These are phyloP conservation scores for Gulo gulo DNA, from an alignment of 2,113 vertebrate genomes.

Conservation along the genomic window DNA sequence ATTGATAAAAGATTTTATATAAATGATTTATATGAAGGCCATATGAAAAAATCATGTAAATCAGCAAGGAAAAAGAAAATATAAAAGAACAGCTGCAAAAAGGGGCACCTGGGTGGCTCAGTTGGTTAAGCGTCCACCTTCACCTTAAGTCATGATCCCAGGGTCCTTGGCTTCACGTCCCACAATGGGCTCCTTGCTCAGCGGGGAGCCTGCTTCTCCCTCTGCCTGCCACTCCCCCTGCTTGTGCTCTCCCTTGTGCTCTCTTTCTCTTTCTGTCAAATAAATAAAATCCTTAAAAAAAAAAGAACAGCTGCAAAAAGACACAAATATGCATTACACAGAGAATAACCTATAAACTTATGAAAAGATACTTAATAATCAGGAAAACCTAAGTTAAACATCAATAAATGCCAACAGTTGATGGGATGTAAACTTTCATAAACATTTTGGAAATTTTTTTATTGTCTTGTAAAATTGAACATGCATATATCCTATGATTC, in stretches of 20 bases:
- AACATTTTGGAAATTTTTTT: background rate
- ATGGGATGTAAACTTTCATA: background rate
- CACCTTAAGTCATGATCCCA: too few species aligned
- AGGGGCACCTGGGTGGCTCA: too few species aligned
- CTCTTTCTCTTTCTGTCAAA: too few species aligned
- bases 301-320: background rate
- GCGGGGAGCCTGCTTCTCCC: too few species aligned
- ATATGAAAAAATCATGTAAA: background rate
- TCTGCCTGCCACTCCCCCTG: too few species aligned
- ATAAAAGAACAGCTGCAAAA: background rate
- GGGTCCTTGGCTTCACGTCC: too few species aligned
- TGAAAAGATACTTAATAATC: conserved; percentile 13
- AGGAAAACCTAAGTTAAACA: background rate
- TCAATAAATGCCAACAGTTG: background rate
- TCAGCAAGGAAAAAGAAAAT: conserved; percentile 5
- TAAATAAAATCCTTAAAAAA: too few species aligned
- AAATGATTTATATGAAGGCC: background rate
- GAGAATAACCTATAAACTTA: background rate
- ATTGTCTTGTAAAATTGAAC: conserved; percentile 11
- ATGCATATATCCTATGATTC: background rate
- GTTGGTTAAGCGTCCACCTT: too few species aligned
- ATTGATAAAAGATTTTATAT: background rate
- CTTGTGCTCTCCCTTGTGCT: too few species aligned
- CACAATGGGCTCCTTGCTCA: too few species aligned
- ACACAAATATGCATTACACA: background rate